Base-by-base conservation (phyloP, 2,797 vertebrate genomes). In the Pitangus sulphuratus region DNA sequence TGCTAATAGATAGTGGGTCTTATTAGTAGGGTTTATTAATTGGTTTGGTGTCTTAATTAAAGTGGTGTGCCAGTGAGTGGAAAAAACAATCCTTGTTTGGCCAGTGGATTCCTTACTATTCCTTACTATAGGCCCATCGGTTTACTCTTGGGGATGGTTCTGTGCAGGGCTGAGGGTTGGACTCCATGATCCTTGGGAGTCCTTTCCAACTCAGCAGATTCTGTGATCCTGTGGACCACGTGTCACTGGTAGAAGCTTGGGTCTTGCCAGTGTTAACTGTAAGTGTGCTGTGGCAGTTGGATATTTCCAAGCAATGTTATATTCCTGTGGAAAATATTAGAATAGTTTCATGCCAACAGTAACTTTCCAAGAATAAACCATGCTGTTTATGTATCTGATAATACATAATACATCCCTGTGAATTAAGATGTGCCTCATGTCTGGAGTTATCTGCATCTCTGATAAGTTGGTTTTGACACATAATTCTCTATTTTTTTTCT, bases 1-100 rank as follows among this genome's bases (percentile, higher is more conserved):
- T 93, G 85, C 79, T 94, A 86, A 90, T 88, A 70, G 79, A 80
- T 62, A 84, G 53, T 75, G 39, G 57, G 31, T 75, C 82, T 93
- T 95, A 89, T 93, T 96, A 95, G 87, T 35, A 71, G 47, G 65
- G 20, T 40, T 95, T 92, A 94, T 92, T 94, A 97, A 94, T 95
- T 95, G 79, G 75, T 87, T 92, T 89, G 79, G 76, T 87, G 56
- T 87, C 89, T 87, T 94, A 96, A 92, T 96, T 94, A 92, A 95
- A 94, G 85, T 75, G 79, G 65, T 86, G 76, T 84, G 76, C 76
- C 51, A 71, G 45, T 31, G 61, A 91, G 82, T 40, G 47, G 72
- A 76, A 91, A 91, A 89, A 93, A 65, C 94, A 94, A 94, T 84
- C 69, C 26, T 85, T 66, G 54, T 84, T 93, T 93, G 84, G 50